Evolutionary conservation across 92 coral and sea anemone species (phyloP).

Genomic region (Anthopleura xanthogrammica): DNA sequence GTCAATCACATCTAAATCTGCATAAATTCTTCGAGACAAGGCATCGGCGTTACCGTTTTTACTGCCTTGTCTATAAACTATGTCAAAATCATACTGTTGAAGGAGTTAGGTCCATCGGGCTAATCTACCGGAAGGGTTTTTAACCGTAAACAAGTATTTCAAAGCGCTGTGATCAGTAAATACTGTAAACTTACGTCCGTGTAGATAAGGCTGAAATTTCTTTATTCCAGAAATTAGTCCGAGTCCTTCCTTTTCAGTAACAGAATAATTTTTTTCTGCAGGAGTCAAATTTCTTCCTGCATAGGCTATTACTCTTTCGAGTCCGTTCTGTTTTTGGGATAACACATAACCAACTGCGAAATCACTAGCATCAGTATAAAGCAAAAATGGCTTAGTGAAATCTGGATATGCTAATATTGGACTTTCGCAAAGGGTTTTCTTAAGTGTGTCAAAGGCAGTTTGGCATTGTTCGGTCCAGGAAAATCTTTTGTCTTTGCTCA

Average conservation of each 20-base stretch:
- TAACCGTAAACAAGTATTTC: slow-evolving; percentile 22
- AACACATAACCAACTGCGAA: slow-evolving; percentile 14
- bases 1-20: not conserved
- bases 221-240: slow-evolving; percentile 2
- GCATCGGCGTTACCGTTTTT: slow-evolving; percentile 8
- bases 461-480: slow-evolving; percentile 26
- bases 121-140: slow-evolving; percentile 21
- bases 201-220: slow-evolving; percentile 13
- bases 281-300: slow-evolving; percentile 2
- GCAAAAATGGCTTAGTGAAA: not conserved
- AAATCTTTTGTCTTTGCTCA: slow-evolving; percentile 12
- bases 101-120: slow-evolving; percentile 8
- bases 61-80: slow-evolving; percentile 14
- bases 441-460: slow-evolving; percentile 6
- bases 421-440: not conserved
- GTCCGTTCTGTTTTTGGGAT: slow-evolving; percentile 6
- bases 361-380: slow-evolving; percentile 24
- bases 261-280: slow-evolving; percentile 22
- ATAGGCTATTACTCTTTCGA: not conserved
- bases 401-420: slow-evolving; percentile 26
- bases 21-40: slow-evolving; percentile 15
- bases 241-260: slow-evolving; percentile 16
- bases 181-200: slow-evolving; percentile 13
- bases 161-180: slow-evolving; percentile 35
- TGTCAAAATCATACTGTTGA: slow-evolving; percentile 31